Conservation (phyloP, 2,888 invertebrate species). For the Lordiphosa fenestrarum region DNA sequence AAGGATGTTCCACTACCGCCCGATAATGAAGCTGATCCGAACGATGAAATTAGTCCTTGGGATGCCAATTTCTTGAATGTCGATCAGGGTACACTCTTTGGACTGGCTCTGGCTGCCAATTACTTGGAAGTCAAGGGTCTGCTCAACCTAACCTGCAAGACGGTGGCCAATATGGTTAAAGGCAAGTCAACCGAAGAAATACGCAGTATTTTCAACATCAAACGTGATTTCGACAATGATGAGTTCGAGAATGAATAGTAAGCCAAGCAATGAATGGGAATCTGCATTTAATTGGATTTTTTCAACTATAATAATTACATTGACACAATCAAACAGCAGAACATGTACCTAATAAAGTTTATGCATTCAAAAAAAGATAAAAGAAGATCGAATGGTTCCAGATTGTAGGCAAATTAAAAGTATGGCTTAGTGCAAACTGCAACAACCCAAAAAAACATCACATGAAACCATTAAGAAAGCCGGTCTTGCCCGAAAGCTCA, state of each 20-base stretch:
- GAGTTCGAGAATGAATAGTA: slow-evolving; percentile 21
- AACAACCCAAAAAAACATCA: no score
- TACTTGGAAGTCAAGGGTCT: slow-evolving; percentile 63
- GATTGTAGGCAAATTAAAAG: no score
- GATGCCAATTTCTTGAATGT: slow-evolving; percentile 62
- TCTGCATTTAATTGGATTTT: no score
- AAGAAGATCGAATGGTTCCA: no score
- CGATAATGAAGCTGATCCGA: slow-evolving; percentile 63
- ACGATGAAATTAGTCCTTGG: slow-evolving; percentile 63
- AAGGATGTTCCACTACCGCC: slow-evolving; percentile 58
- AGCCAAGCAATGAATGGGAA: no score
- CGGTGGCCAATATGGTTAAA: slow-evolving; percentile 65
- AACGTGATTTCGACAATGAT: slow-evolving; percentile 59
- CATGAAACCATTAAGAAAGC: no score
- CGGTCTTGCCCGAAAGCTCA: no score
- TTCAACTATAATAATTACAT: no score
- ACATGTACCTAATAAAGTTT: no score
- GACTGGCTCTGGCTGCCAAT: slow-evolving; percentile 59
- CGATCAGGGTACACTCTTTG: slow-evolving; percentile 60
- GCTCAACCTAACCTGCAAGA: slow-evolving; percentile 59
- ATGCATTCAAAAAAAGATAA: no score
- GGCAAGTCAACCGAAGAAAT: slow-evolving; percentile 66
- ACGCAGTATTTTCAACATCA: slow-evolving; percentile 62
- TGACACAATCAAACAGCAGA: no score
- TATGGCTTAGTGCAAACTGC: no score